Conservation (phyloP, 2,888 invertebrate genomes). For the Lysandra bellargus region DNA sequence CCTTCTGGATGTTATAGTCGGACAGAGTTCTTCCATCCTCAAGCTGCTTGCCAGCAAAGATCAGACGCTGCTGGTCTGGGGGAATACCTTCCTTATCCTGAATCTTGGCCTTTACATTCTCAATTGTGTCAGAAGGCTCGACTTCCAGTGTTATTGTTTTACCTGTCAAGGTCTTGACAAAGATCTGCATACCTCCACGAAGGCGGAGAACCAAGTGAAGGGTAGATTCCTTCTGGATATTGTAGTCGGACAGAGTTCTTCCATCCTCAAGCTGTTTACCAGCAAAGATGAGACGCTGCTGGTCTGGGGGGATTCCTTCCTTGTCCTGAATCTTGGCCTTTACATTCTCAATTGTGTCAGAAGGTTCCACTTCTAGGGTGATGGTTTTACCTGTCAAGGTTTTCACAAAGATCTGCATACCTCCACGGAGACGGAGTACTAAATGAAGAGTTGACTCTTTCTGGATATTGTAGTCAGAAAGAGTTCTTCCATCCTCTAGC, state of each 20-base stretch:
- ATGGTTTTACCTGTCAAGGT: conserved; percentile 52
- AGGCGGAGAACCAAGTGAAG: conserved; percentile 51
- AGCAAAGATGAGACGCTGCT: conserved; percentile 50
- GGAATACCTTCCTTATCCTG: conserved; percentile 47
- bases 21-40: conserved; percentile 39
- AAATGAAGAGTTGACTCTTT: conserved; percentile 45
- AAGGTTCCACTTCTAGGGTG: conserved; percentile 49
- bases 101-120: conserved; percentile 41
- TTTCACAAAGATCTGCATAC: conserved; percentile 52
- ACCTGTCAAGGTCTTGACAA: conserved; percentile 51
- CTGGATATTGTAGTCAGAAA: conserved; percentile 39
- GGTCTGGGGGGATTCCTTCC: conserved; percentile 51
- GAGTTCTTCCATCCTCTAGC: conserved; percentile 39
- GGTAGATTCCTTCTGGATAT: conserved; percentile 57
- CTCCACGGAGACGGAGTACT: conserved; percentile 44
- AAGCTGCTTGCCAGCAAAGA: conserved; percentile 38
- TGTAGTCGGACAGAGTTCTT: conserved; percentile 49
- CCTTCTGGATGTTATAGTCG: conserved; percentile 40
- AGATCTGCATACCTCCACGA: conserved; percentile 57
- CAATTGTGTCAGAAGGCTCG: conserved; percentile 45
- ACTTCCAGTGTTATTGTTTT: conserved; percentile 52
- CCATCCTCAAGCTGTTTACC: conserved; percentile 51
- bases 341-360: conserved; percentile 51
- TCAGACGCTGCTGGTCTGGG: conserved; percentile 49
- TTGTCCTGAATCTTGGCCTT: conserved; percentile 52